Percentiles rank a stretch among this genome's conserved stretches.
These are phyloP conservation scores for Cisticola juncidis DNA, from an alignment of 2,113 vertebrate genomes.

Conservation along the genomic window DNA sequence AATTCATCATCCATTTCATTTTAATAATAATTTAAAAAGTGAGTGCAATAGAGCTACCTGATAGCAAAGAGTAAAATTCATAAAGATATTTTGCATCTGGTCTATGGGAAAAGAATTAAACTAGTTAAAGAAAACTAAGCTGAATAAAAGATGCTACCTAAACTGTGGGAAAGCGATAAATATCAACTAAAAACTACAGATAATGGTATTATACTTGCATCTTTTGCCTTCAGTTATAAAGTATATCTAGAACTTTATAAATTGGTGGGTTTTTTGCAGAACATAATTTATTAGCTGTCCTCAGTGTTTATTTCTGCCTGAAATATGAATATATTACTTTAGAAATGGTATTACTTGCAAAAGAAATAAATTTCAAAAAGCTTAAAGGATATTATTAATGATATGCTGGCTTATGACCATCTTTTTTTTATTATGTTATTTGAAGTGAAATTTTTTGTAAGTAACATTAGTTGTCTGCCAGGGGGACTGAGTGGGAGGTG, in stretches of 20 bases:
- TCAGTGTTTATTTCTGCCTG: conserved; percentile 18
- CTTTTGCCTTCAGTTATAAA: background rate
- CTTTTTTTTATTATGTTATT: background rate
- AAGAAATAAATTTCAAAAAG: background rate
- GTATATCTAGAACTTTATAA: background rate
- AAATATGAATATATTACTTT: background rate
- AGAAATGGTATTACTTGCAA: background rate
- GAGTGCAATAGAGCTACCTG: conserved; percentile 19
- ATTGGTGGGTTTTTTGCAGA: background rate
- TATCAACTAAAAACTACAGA: background rate
- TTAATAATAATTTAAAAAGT: conserved; percentile 51
- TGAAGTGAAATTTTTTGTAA: conserved; percentile 1
- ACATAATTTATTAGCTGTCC: conserved; percentile 7
- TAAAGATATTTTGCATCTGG: conserved; percentile 2
- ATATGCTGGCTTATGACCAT: background rate
- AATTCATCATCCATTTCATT: conserved; percentile 37
- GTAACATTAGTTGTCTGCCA: background rate
- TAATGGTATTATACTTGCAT: background rate
- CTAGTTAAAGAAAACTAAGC: background rate
- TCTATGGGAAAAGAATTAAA: conserved; percentile 14
- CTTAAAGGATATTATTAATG: background rate
- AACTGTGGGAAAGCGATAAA: background rate
- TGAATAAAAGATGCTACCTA: background rate
- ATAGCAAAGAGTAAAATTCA: conserved; percentile 23
- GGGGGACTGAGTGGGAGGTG: background rate